These are phyloP conservation scores for Platynereis dumerilii DNA, from an alignment of 2,888 invertebrate species.

Conservation along the genomic window DNA sequence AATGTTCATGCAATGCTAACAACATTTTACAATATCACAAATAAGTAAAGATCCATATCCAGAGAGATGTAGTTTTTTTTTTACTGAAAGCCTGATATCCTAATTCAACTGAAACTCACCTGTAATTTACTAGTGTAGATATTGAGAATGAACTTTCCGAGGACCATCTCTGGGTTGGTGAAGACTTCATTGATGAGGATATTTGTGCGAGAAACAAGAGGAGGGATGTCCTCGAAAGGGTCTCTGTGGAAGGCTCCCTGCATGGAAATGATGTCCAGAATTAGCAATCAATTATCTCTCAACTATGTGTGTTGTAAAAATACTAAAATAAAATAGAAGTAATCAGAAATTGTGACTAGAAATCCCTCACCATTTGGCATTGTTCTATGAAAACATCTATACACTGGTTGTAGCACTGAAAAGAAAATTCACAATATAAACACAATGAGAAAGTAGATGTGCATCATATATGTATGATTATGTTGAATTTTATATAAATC, in stretches of 20 bases:
- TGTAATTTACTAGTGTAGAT: constrained; percentile 85
- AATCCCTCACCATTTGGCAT: constrained; percentile 81
- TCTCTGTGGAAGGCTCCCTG: constrained; percentile 86
- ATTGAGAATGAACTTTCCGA: constrained; percentile 96
- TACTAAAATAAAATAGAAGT: too few species aligned
- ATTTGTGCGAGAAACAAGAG: constrained; percentile 85
- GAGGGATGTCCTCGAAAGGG: constrained; percentile 87
- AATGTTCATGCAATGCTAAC: too few species aligned
- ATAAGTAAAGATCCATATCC: too few species aligned
- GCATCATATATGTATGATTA: neutral
- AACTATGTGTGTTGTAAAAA: too few species aligned
- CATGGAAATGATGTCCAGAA: constrained; percentile 47
- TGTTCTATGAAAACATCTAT: constrained; percentile 97
- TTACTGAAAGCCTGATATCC: too few species aligned
- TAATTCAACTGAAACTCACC: too few species aligned
- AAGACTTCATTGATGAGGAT: constrained; percentile 80
- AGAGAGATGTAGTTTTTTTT: too few species aligned
- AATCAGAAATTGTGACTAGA: too few species aligned
- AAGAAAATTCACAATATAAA: constrained; percentile 18
- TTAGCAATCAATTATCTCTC: too few species aligned
- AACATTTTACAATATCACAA: too few species aligned
- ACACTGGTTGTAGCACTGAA: constrained; percentile 87
- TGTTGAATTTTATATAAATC: neutral
- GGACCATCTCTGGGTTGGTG: constrained; percentile 92
- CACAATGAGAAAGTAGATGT: neutral